Percentiles rank a stretch among this genome's conserved stretches.
phyloP scores from a whole-genome alignment of 2,113 vertebrate species.

The Macquaria australasica region DNA sequence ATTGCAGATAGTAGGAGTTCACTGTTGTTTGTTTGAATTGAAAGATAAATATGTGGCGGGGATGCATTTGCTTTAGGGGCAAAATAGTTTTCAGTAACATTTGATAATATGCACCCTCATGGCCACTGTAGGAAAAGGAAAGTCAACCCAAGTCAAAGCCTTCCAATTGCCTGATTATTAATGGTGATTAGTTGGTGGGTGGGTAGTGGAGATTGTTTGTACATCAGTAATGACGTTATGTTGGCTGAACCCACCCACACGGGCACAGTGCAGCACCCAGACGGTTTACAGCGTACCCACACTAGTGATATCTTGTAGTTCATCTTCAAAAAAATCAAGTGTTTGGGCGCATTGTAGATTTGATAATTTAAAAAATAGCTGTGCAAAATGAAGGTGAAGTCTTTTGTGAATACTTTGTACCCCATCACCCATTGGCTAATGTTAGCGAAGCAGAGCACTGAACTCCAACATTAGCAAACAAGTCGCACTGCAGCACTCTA shows the following conservation, averaged over 20 bases:
- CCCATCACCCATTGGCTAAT: no score
- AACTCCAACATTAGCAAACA: no score
- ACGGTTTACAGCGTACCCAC: neutral
- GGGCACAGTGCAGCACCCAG: neutral
- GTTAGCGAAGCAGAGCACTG: no score
- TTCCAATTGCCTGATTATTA: neutral
- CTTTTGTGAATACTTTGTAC: neutral
- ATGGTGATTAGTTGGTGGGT: neutral
- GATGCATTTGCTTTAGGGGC: neutral
- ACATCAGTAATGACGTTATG: no score
- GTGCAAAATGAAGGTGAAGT: no score
- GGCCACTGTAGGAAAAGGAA: neutral
- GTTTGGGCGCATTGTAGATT: neutral
- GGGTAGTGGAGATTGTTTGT: neutral
- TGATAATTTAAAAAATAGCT: neutral
- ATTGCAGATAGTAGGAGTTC: neutral
- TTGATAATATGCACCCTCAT: neutral
- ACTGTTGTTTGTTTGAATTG: neutral
- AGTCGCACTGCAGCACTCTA: no score
- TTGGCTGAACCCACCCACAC: no score
- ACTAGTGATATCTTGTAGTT: neutral
- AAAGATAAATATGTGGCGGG: neutral
- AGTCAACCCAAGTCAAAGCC: neutral
- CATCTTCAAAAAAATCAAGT: neutral
- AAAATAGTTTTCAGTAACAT: neutral